phyloP scores from a whole-genome alignment of 2,888 invertebrate genomes.

The Ennomos fuscantarius region DNA sequence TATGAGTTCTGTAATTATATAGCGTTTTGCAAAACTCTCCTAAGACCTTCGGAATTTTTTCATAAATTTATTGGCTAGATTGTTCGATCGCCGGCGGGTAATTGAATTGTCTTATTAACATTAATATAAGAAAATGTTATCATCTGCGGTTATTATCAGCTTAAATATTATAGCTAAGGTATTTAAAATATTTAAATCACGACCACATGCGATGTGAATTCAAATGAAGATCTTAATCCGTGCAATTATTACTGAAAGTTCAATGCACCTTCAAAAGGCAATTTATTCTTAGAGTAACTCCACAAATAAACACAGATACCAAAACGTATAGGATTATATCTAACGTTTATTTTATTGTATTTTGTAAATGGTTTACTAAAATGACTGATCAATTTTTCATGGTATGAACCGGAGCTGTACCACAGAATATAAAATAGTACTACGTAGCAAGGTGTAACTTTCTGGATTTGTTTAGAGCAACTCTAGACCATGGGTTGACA shows the following conservation, averaged over 20 bases:
- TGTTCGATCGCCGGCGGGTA: too few species aligned
- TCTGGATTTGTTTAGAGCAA: too few species aligned
- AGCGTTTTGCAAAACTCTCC: too few species aligned
- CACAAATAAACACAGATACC: conserved; percentile 18
- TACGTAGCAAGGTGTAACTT: too few species aligned
- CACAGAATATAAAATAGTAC: too few species aligned
- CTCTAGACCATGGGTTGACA: too few species aligned
- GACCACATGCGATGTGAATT: conserved; percentile 1
- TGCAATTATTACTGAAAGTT: conserved; percentile 17
- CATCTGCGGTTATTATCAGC: too few species aligned
- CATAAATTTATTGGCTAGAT: too few species aligned
- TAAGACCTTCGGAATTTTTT: too few species aligned
- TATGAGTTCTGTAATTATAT: too few species aligned
- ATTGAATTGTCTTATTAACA: too few species aligned
- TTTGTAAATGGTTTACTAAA: background rate
- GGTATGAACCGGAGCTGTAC: conserved; percentile 14
- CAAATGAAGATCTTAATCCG: conserved; percentile 7
- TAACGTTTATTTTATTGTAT: conserved; percentile 6
- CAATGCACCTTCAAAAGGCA: conserved; percentile 24
- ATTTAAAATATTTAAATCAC: background rate
- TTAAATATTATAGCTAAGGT: background rate
- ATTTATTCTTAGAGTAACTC: conserved; percentile 26
- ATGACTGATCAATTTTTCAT: conserved; percentile 16
- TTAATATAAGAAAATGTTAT: too few species aligned
- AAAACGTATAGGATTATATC: background rate